Evolutionary conservation across 2,113 vertebrate species (phyloP).

Genomic region (Trachemys scripta): DNA sequence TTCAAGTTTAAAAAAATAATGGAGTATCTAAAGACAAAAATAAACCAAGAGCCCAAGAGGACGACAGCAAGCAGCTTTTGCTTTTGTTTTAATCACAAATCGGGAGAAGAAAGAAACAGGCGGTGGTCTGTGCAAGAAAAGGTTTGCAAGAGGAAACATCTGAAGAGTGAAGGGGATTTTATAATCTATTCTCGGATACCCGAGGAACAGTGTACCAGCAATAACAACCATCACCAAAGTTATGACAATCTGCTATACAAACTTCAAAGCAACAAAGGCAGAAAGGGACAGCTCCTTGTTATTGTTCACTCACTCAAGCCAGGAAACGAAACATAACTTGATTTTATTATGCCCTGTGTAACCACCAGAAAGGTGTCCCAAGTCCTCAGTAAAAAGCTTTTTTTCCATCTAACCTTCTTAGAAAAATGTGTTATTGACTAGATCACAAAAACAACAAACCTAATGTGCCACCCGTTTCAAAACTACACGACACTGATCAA

Average conservation of each 20-base stretch:
- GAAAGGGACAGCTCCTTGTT: neutral
- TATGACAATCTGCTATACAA: neutral
- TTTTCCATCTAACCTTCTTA: no score
- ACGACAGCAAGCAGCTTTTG: neutral
- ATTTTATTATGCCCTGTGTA: neutral
- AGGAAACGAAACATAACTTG: neutral
- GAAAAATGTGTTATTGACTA: no score
- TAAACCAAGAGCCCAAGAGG: neutral
- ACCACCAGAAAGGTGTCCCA: neutral
- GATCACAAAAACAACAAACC: neutral
- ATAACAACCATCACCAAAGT: neutral
- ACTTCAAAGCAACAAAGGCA: constrained; percentile 49
- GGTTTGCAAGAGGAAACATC: neutral
- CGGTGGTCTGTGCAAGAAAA: neutral
- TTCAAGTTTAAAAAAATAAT: neutral
- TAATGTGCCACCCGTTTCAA: neutral
- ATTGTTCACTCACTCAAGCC: neutral
- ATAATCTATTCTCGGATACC: neutral
- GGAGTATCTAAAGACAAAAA: neutral
- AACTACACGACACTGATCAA: neutral
- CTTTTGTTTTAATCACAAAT: neutral
- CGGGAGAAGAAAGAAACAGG: neutral
- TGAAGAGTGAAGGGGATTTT: neutral
- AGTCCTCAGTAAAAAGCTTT: fast-evolving
- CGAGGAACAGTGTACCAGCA: neutral